These are phyloP conservation scores for Psittacara wagleri DNA, from an alignment of 2,113 vertebrate species.

Conservation along the genomic window DNA sequence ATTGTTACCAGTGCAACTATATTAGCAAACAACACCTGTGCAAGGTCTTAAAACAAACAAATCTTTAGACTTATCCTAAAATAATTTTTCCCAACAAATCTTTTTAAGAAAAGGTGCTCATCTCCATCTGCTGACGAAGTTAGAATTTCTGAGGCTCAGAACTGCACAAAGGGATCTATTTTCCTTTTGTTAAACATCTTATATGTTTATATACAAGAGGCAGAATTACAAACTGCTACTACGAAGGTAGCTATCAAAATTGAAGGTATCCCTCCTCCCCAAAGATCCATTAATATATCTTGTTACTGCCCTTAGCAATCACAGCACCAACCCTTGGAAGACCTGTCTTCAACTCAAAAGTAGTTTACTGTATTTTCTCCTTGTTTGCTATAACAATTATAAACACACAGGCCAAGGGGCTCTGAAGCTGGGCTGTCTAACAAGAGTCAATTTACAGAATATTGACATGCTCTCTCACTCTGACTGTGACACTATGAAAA, in stretches of 20 bases:
- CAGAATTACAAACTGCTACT: not conserved
- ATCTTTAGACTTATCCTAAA: not conserved
- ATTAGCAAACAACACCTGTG: not conserved
- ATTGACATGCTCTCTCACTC: not conserved
- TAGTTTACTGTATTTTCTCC: not conserved
- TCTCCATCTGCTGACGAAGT: slow-evolving; percentile 14
- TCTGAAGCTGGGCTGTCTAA: not conserved
- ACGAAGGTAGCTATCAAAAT: not conserved
- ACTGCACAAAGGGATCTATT: not conserved
- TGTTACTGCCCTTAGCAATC: not conserved
- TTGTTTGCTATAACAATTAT: not conserved
- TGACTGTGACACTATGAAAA: not conserved
- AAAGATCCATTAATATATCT: not conserved
- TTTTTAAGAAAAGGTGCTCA: not conserved
- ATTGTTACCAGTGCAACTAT: not conserved
- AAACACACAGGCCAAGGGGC: not conserved
- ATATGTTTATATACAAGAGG: not conserved
- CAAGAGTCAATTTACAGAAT: not conserved
- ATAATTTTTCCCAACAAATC: not conserved
- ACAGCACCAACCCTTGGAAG: not conserved
- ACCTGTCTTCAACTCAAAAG: not conserved
- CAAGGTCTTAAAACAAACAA: not conserved
- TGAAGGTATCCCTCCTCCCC: not conserved
- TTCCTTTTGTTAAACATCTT: not conserved
- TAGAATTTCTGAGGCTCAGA: not conserved